These are phyloP conservation scores for Octodon degus DNA, from an alignment of 2,113 vertebrate genomes.

Conservation along the genomic window DNA sequence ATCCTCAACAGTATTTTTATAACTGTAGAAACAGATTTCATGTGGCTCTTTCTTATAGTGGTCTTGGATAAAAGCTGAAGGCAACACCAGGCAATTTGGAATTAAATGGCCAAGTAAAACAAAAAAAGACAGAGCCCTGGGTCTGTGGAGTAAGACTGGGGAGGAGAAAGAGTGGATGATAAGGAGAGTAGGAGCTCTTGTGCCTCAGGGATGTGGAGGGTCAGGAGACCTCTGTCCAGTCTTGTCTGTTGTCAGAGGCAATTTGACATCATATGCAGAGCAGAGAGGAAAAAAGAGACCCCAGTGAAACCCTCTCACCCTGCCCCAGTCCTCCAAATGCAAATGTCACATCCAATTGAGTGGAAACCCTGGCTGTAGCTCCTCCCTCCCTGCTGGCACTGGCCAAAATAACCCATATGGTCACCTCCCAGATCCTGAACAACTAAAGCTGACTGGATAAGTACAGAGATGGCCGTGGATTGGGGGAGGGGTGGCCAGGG, in stretches of 20 bases:
- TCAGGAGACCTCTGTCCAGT: constrained; percentile 5
- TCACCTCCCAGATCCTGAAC: not conserved
- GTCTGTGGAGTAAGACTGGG: not conserved
- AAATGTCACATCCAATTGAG: constrained; percentile 16
- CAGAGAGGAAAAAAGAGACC: not conserved
- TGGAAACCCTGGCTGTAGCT: not conserved
- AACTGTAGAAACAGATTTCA: not conserved
- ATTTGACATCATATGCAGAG: not conserved
- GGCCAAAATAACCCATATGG: not conserved
- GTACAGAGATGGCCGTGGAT: not conserved
- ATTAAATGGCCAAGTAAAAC: not conserved
- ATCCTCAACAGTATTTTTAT: constrained; percentile 21
- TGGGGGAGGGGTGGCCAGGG: not conserved
- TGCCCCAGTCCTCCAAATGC: constrained; percentile 1
- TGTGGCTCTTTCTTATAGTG: not conserved
- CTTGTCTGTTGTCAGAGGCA: not conserved
- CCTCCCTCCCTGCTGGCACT: not conserved
- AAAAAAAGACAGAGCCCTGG: constrained; percentile 28
- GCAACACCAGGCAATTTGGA: not conserved
- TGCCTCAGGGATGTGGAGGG: not conserved
- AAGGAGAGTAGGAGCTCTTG: not conserved
- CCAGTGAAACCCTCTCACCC: constrained; percentile 9
- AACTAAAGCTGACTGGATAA: not conserved
- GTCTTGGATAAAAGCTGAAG: not conserved
- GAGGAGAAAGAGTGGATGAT: not conserved